Percentiles rank a stretch among this genome's conserved stretches.
Conservation (phyloP, 2,888 invertebrate genomes). For the Conomelus anceps region DNA sequence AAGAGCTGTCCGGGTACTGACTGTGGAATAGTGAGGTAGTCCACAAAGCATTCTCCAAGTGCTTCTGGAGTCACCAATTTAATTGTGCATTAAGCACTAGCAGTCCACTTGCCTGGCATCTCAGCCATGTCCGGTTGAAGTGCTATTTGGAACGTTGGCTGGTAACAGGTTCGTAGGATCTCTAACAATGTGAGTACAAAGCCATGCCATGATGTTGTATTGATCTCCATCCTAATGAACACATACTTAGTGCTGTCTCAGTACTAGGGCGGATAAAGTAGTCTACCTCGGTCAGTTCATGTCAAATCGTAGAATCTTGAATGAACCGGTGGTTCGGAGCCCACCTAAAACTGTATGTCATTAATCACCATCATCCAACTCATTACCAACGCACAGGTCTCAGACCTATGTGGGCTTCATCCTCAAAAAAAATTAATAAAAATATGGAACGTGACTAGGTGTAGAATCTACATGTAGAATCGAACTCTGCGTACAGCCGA, state of each 20-base stretch:
- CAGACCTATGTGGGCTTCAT: too few relatives aligned
- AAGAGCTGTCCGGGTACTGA: not conserved
- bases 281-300: too few relatives aligned
- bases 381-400: too few relatives aligned
- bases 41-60: not conserved
- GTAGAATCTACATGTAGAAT: too few relatives aligned
- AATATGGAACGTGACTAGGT: too few relatives aligned
- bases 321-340: too few relatives aligned
- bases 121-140: not conserved
- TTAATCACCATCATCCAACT: too few relatives aligned
- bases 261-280: too few relatives aligned
- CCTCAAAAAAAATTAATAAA: too few relatives aligned
- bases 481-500: too few relatives aligned
- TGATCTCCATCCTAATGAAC: not conserved
- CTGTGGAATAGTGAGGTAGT: not conserved
- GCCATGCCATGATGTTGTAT: not conserved
- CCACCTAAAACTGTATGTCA: too few relatives aligned
- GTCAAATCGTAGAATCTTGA: too few relatives aligned
- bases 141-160: not conserved
- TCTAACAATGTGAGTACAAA: not conserved
- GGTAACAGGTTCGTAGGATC: not conserved
- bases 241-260: not conserved
- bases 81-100: not conserved
- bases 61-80: not conserved
- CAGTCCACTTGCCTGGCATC: not conserved